Base-by-base conservation (phyloP, 2,797 vertebrate species). In the Urophycis tenuis region DNA sequence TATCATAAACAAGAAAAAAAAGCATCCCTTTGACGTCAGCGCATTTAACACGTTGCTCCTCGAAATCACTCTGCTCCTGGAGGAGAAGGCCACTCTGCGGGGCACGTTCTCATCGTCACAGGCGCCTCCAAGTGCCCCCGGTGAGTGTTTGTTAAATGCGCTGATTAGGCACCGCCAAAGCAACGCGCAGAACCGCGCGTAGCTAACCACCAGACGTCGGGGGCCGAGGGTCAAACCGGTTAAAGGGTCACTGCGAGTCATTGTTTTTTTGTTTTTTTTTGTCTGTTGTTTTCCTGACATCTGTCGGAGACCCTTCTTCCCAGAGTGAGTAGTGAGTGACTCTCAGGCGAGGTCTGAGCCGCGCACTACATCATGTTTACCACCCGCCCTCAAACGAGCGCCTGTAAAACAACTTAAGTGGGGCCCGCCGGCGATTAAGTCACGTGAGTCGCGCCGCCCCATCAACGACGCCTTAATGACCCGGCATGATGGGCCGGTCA, bases 381-480 rank as follows among this genome's bases (percentile, higher is more conserved):
- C 3, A 29, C n/a, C 60, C 25, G 11, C 60, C 25, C n/a, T 29
- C 60, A 67, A 29, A 30, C 60, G 12, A 29, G 25, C 25, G 25
- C n/a, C 39, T 6, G 5, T 29, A 67, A 11, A 67, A 67, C 67
- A 75, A 77, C 74, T 80, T 84, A 77, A 88, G 71, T 72, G 80
- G 78, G 80, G 71, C 80, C 33, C 73, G 85, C 72, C 39, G 64
- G 14, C 1, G 77, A 80, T 85, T 82, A 87, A 78, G 82, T 78
- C 79, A 80, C 77, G 9, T 2, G 29, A n/a, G 19, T 19, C 49
- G 14, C 79, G 19, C 78, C 69, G 2, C 80, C 71, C 79, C 83
- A 85, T 85, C 83, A 85, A 83, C 85, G 76, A 78, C 85, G 30
- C 76, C 74, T 0, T 92, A 90, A 92, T 85, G 88, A 87, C 76